Base-by-base conservation (phyloP, 1,140 invertebrate genomes). In the Bicyclus anynana region DNA sequence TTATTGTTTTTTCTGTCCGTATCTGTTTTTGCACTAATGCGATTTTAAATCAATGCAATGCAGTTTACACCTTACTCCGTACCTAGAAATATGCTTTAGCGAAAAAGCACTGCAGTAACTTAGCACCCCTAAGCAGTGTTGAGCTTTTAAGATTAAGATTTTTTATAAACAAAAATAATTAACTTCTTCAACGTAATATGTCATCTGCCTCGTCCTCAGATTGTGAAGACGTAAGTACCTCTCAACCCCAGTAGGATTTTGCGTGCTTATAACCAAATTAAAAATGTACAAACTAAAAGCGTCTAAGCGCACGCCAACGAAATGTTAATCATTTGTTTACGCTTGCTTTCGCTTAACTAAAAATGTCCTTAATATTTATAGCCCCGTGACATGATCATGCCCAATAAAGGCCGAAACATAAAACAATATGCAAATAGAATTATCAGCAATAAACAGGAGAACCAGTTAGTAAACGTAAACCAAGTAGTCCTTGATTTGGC, bases 371-470 rank as follows among this genome's bases (percentile, higher is more conserved):
- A 72, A 77, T 77, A 77, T 82, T 81, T 81, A 82, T 72, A 73
- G 71, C 59, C 68, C 60, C 69, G 62, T 84, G 77, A 84, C 81
- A 87, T 84, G 81, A 84, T 78, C 62, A 48, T 69, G 51, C 54
- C 66, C 80, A 78, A 80, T 80, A 84, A 84, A 84, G 65, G 62
- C 57, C 60, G 71, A 44, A 74, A 67, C 72, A 69, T 72, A 71
- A 80, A 80, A 74, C 66, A 72, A 74, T 84, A 84, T 80, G 78
- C 80, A 80, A 82, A 83, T 82, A 58, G 71, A 74, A 75, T 75
- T 74, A 79, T 78, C 74, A 68, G 59, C 76, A 70, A 71, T 82
- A 80, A 77, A 80, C 70, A 66, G 67, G 52, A 65, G 47, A 61
- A 54, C 63, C 70, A 53, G 64, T 74, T 76, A 70, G 60, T 65